A percentile compares a stretch with the other conserved stretches of the same genome.
Conservation (phyloP, 2,797 vertebrate genomes). For the Neomorphus geoffroyi region DNA sequence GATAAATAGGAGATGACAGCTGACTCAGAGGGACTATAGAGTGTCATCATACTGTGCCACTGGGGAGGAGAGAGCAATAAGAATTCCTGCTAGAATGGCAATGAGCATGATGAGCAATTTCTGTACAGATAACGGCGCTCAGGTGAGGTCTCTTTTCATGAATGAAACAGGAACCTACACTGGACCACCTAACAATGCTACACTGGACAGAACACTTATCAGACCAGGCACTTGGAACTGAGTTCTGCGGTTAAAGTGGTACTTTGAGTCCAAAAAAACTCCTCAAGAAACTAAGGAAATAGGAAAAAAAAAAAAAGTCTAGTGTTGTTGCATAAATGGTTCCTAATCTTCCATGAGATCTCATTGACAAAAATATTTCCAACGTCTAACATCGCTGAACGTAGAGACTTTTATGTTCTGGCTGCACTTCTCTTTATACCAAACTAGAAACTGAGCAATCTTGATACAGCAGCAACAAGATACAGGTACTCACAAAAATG, state of each 20-base stretch:
- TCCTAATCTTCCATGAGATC: not conserved
- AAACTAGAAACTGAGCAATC: not conserved
- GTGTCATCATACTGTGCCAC: not conserved
- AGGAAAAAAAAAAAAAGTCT: not conserved
- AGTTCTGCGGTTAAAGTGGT: not conserved
- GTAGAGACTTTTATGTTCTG: not conserved
- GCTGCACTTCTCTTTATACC: not conserved
- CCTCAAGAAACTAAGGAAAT: not conserved
- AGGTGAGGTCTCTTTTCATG: not conserved
- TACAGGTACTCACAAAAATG: not conserved
- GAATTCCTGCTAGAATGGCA: not conserved
- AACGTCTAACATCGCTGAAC: not conserved
- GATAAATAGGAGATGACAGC: not conserved
- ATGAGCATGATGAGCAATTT: not conserved
- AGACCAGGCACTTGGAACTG: not conserved
- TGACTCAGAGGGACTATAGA: not conserved
- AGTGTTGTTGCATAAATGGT: not conserved
- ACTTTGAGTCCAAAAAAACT: not conserved
- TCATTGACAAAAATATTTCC: not conserved
- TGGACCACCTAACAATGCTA: not conserved
- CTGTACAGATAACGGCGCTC: not conserved
- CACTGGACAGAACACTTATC: not conserved
- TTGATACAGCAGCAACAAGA: not conserved
- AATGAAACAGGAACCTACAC: not conserved
- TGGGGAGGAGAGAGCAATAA: not conserved